phyloP scores from a whole-genome alignment of 1,140 invertebrate species.

The Cataglyphis hispanica region DNA sequence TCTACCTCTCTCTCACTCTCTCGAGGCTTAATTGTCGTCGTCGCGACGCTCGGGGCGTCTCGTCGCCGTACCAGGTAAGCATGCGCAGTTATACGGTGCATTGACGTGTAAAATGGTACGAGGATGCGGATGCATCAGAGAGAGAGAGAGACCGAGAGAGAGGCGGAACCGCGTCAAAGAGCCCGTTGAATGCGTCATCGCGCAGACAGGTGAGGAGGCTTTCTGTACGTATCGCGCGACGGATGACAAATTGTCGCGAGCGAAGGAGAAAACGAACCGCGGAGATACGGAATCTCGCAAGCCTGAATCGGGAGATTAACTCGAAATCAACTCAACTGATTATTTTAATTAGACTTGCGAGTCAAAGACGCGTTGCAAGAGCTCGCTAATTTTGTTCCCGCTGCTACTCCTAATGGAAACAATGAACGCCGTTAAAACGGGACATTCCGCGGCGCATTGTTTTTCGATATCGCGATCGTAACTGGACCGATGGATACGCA shows the following conservation, averaged over 20 bases:
- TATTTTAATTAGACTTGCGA: slow-evolving; percentile 59
- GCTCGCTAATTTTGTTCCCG: slow-evolving; percentile 46
- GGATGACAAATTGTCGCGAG: not conserved
- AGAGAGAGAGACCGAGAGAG: slow-evolving; percentile 3
- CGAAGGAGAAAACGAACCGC: not conserved
- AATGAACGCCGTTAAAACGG: slow-evolving; percentile 1
- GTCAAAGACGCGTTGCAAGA: slow-evolving; percentile 28
- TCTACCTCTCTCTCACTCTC: not conserved
- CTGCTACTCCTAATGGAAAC: not conserved
- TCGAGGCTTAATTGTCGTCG: slow-evolving; percentile 70
- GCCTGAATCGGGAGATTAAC: slow-evolving; percentile 40
- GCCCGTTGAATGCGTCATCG: slow-evolving; percentile 30
- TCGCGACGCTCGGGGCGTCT: slow-evolving; percentile 45
- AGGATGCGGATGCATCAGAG: slow-evolving; percentile 16
- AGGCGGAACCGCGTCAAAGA: slow-evolving; percentile 38
- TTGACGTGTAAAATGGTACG: slow-evolving; percentile 59
- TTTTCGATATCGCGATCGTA: slow-evolving; percentile 10
- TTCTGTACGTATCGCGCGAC: not conserved
- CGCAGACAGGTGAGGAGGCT: slow-evolving; percentile 4
- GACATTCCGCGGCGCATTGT: slow-evolving; percentile 7
- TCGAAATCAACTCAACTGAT: slow-evolving; percentile 46
- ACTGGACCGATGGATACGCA: not conserved
- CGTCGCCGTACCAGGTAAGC: slow-evolving; percentile 55
- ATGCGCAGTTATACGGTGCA: slow-evolving; percentile 47
- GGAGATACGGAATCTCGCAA: not conserved